Evolutionary conservation across 2,113 vertebrate genomes (phyloP).

Genomic region (Blennius ocellaris): DNA sequence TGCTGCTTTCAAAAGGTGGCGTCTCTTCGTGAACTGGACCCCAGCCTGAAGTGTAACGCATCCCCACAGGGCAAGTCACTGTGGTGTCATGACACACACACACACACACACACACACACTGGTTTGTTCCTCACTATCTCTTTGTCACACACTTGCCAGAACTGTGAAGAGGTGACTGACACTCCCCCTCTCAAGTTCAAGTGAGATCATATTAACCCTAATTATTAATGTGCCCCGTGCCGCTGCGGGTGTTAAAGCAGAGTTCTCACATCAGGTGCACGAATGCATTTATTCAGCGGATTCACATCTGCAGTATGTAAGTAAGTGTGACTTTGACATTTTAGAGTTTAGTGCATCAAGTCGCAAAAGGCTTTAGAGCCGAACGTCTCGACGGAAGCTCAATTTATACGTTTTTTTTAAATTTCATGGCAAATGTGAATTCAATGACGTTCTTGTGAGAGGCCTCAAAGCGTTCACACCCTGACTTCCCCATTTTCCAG

Average conservation of each 20-base stretch:
- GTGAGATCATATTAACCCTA: constrained; percentile 58
- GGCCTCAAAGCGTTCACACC: no score
- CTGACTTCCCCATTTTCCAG: not conserved
- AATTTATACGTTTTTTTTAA: not conserved
- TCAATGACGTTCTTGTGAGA: no score
- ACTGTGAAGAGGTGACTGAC: constrained; percentile 43
- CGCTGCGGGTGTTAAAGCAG: constrained; percentile 14
- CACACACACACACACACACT: not conserved
- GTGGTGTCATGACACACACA: constrained; percentile 8
- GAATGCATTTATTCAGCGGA: not conserved
- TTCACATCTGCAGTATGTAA: no score
- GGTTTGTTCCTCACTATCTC: not conserved
- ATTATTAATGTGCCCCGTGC: constrained; percentile 58
- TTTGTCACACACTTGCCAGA: constrained; percentile 16
- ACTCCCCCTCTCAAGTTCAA: constrained; percentile 57
- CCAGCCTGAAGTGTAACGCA: constrained; percentile 11
- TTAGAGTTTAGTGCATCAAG: not conserved
- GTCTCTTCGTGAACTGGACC: not conserved
- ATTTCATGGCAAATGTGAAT: not conserved
- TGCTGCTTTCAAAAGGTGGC: not conserved
- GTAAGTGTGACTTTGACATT: no score
- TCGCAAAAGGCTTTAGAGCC: not conserved
- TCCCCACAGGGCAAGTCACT: constrained; percentile 21
- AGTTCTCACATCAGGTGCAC: not conserved
- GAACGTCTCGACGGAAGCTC: not conserved